A percentile compares a stretch with the other conserved stretches of the same genome.
These are phyloP conservation scores for Ceratosolen solmsi DNA, from an alignment of 1,140 invertebrate genomes.

Conservation along the genomic window DNA sequence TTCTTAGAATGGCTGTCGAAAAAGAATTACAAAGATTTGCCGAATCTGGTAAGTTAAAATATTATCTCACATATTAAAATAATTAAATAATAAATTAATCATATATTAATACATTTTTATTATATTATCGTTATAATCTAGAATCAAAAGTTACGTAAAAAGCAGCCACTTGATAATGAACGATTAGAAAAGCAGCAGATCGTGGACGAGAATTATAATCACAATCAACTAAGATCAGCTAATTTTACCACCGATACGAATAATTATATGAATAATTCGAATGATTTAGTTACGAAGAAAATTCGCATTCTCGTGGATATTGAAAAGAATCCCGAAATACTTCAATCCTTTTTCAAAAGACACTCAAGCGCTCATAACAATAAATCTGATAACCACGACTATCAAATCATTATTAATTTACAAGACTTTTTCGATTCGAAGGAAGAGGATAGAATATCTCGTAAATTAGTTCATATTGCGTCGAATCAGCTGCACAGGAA, in stretches of 20 bases:
- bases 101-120: neutral
- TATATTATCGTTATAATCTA: neutral
- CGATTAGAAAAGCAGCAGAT: too few species aligned
- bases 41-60: neutral
- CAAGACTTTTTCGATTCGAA: conserved; percentile 23
- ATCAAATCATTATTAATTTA: conserved; percentile 32
- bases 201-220: too few species aligned
- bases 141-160: neutral
- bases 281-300: conserved; percentile 9
- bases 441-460: conserved; percentile 31
- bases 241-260: too few species aligned
- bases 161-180: neutral
- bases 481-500: conserved; percentile 1
- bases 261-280: neutral
- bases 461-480: conserved; percentile 30
- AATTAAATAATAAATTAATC: neutral
- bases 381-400: neutral
- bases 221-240: too few species aligned
- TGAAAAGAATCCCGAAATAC: conserved; percentile 43
- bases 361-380: neutral
- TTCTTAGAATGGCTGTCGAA: conserved; percentile 39
- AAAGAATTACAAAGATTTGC: neutral
- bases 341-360: neutral
- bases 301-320: conserved; percentile 41
- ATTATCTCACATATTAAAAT: neutral